Base-by-base conservation (phyloP, 2,113 vertebrate genomes). In the Xenopus laevis region DNA sequence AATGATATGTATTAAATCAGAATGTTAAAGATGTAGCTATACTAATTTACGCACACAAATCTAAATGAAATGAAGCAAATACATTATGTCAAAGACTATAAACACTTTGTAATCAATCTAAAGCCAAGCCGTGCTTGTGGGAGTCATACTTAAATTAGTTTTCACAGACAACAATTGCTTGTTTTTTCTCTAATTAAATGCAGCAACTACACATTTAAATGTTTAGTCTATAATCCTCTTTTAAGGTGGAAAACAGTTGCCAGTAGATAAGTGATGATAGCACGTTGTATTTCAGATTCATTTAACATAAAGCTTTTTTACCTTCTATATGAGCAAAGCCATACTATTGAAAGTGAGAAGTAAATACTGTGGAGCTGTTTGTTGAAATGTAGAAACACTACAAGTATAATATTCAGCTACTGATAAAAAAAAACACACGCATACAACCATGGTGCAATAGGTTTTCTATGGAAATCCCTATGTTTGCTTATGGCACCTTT, bases 341-440 rank as follows among this genome's bases (percentile, higher is more conserved):
- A 40, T 69, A 69, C 74, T 77, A 70, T 69, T 30, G 64, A 84
- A 81, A 81, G 55, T 72, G 79, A 84, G 81, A 81, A 84, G 27
- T 27, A 46, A 77, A 74, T 55, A 47, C 77, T 85, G 81, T 84
- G 78, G 82, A 84, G 76, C 57, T 78, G 27, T 83, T 82, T 86
- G 73, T 55, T 82, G 62, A 81, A 84, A 79, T 82, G 71, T 78
- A 71, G 74, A 27, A 27, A 82, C 71, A 60, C 79, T 83, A 23
- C 0, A 82, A 85, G 71, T 79, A 79, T 78, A 79, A 74, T 0
- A 13, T 79, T 72, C 7, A 40, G 69, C 46, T 72, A 77, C 78
- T 83, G 78, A 82, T 79, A 77, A 82, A 82, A 82, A 71, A 58
- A 65, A 5, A 20, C 66, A 64, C 74, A 64, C 66, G 64, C 47